These are phyloP conservation scores for Loriculus beryllinus DNA, from an alignment of 2,797 vertebrate species.

Conservation along the genomic window DNA sequence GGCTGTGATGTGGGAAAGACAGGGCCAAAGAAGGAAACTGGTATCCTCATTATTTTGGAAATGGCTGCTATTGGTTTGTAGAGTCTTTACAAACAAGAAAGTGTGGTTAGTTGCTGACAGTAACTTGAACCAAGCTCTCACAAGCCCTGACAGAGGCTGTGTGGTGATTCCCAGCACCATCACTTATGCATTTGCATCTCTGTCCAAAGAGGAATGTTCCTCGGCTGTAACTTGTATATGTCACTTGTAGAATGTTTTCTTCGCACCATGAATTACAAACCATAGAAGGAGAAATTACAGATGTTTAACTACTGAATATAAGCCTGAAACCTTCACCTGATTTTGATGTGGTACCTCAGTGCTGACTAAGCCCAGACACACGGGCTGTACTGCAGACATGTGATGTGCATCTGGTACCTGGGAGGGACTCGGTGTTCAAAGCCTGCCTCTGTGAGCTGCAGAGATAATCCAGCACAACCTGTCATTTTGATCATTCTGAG, in stretches of 20 bases:
- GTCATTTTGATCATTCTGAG: neutral
- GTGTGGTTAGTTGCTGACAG: neutral
- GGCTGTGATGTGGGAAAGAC: neutral
- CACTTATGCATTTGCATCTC: neutral
- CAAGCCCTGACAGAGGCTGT: neutral
- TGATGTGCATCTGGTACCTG: neutral
- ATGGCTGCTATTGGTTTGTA: neutral
- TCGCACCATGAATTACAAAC: neutral
- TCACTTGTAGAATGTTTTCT: neutral
- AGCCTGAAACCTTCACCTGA: neutral
- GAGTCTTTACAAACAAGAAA: neutral
- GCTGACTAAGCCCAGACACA: neutral
- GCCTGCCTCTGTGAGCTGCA: neutral
- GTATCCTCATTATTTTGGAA: neutral
- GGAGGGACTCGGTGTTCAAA: neutral
- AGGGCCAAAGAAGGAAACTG: neutral
- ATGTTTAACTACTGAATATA: neutral
- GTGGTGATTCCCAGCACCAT: neutral
- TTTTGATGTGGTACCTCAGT: neutral
- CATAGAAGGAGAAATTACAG: neutral
- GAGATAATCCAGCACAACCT: neutral
- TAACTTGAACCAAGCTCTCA: neutral
- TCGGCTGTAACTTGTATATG: fast-evolving
- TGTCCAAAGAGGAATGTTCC: neutral
- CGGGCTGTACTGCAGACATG: fast-evolving